phyloP scores from a whole-genome alignment of 37 sponge, comb jelly and placozoan genomes.

The Tethya wilhelma region DNA sequence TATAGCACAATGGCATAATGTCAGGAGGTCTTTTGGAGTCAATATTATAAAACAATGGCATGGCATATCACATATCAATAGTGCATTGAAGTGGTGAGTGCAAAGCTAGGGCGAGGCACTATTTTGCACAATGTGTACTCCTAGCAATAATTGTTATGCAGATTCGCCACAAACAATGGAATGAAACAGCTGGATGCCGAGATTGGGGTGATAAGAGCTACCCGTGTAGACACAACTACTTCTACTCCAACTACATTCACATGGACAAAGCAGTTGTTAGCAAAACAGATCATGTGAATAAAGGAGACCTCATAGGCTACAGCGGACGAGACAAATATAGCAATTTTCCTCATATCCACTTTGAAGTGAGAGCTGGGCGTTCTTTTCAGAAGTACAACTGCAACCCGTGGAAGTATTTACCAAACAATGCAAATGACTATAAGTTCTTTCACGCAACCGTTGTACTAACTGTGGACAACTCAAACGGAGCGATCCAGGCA shows the following conservation, averaged over 20 bases:
- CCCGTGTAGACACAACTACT: too few relatives aligned
- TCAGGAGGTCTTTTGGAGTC: not conserved
- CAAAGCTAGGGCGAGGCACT: too few relatives aligned
- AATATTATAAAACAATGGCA: not conserved
- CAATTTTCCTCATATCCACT: not conserved
- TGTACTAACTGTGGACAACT: not conserved
- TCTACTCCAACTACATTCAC: conserved; percentile 24
- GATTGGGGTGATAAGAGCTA: too few relatives aligned
- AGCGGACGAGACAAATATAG: too few relatives aligned
- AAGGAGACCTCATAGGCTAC: conserved; percentile 8
- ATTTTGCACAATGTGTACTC: too few relatives aligned
- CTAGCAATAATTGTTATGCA: not conserved
- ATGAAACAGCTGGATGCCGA: not conserved
- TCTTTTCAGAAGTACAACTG: not conserved
- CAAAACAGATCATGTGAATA: not conserved
- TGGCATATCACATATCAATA: not conserved
- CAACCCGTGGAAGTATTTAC: conserved; percentile 28
- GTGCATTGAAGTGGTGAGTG: too few relatives aligned
- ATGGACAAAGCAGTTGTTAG: not conserved
- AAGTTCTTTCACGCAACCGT: not conserved
- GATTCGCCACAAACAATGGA: not conserved
- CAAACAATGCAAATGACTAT: conserved; percentile 3
- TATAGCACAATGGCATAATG: not conserved
- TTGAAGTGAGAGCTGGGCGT: conserved; percentile 16
- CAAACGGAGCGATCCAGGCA: not conserved